Base-by-base conservation (phyloP, 2,113 vertebrate genomes). In the Cryptotis parvus region DNA sequence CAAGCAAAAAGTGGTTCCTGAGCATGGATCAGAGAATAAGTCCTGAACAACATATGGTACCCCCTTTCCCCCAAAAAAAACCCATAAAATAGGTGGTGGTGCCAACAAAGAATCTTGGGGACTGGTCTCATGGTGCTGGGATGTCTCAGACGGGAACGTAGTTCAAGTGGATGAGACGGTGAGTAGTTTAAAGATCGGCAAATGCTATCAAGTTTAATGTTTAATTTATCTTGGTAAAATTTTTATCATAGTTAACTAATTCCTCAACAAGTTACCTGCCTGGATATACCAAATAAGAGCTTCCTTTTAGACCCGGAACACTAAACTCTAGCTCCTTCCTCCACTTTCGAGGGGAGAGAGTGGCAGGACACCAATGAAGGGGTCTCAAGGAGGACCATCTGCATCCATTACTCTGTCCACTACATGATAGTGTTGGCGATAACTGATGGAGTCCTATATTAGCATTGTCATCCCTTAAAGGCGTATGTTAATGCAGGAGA, bases 41-140 rank as follows among this genome's bases (percentile, higher is more conserved):
- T 16, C 49, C 16, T 52, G 16, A 52, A 16, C 49, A 52, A n/a
- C n/a, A 16, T 52, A n/a, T n/a, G 20, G 55, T 22, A 18, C 18
- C 9, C 4, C 18, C 55, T 58, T 20, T 6, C 20, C 24, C 45
- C 10, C 45, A 9, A 49, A 49, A 49, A 49, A 49, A 12, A 49
- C 45, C 45, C 45, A 49, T 9, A 10, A 49, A 49, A 14, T 49
- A 12, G 5, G 5, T 49, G 15, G 5, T 79, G 27, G 11, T 3
- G 29, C 65, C 87, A 83, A 75, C 65, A 82, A 69, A 88, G 37
- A 33, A 55, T 33, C 26, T 9, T 1, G 18, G 61, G 16, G 65
- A 1, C 33, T 72, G 26, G 26, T 18, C 45, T 3, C 33, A 1
- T 4, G 11, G 31, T 0, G 0, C 16, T 49, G 35, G 29, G 16